A percentile compares a stretch with the other conserved stretches of the same genome.
phyloP scores from a whole-genome alignment of 2,888 invertebrate genomes.

The Gymnoscelis rufifasciata region DNA sequence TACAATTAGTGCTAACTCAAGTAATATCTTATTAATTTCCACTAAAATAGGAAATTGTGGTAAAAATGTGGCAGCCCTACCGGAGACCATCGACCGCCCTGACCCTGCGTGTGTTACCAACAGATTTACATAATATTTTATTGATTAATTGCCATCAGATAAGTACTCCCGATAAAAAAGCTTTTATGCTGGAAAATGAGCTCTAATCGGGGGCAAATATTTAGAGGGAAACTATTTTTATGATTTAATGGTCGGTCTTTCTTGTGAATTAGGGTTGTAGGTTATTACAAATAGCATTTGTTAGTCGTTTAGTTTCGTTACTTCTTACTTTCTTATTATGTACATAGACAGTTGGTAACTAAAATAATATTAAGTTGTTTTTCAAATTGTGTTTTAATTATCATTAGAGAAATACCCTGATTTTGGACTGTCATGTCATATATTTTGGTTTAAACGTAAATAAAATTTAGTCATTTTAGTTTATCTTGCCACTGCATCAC shows the following conservation, averaged over 20 bases:
- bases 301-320: not conserved
- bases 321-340: too few relatives aligned
- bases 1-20: not conserved
- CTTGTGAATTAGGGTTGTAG: not conserved
- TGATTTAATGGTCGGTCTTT: not conserved
- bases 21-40: not conserved
- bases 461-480: too few relatives aligned
- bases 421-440: too few relatives aligned
- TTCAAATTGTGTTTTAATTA: too few relatives aligned
- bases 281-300: too few relatives aligned
- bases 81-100: constrained; percentile 31
- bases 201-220: constrained; percentile 23
- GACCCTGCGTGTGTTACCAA: constrained; percentile 35
- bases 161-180: constrained; percentile 39
- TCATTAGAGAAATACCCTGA: too few relatives aligned
- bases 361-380: too few relatives aligned
- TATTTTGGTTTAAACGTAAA: too few relatives aligned
- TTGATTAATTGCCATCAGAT: constrained; percentile 49
- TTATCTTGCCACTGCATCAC: too few relatives aligned
- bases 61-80: constrained; percentile 21
- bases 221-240: constrained; percentile 8
- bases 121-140: constrained; percentile 45
- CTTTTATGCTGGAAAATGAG: constrained; percentile 29
- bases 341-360: too few relatives aligned
- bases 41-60: not conserved